phyloP scores from a whole-genome alignment of 2,113 vertebrate genomes.

The Carollia perspicillata region DNA sequence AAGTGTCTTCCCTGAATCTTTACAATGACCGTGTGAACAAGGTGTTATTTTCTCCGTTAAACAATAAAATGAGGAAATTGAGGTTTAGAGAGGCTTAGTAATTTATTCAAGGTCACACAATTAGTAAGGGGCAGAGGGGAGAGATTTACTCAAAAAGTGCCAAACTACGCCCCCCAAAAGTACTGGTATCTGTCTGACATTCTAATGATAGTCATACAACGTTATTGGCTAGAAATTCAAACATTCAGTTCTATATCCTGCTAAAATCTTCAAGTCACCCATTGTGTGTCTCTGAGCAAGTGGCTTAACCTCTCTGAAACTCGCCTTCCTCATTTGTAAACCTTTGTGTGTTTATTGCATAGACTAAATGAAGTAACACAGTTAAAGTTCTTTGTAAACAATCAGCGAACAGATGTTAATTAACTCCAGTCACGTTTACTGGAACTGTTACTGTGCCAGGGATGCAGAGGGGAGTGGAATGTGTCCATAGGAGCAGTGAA shows the following conservation, averaged over 20 bases:
- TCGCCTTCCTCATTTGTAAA: conserved; percentile 2
- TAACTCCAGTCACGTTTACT: background rate
- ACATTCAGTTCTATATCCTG: background rate
- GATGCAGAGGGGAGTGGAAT: background rate
- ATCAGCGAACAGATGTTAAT: background rate
- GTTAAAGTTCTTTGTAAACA: background rate
- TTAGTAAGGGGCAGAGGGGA: conserved; percentile 3
- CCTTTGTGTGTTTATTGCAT: background rate
- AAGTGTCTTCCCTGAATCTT: background rate
- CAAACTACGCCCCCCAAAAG: background rate
- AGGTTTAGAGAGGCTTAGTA: conserved; percentile 31
- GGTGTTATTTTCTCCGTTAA: conserved; percentile 13
- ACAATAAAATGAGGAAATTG: conserved; percentile 53
- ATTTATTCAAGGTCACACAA: conserved; percentile 36
- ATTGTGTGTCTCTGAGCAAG: background rate
- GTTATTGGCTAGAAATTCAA: background rate
- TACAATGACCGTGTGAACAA: background rate
- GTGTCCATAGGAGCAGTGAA: background rate
- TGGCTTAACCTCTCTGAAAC: background rate
- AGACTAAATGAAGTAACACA: background rate
- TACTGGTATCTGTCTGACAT: background rate
- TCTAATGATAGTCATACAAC: background rate
- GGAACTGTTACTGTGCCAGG: background rate
- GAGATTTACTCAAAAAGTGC: background rate
- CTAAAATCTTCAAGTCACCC: background rate